Evolutionary conservation across 2,797 vertebrate species (phyloP), one percentile per base, ranked within the genome.

Genomic region (Miopithecus talapoin): DNA sequence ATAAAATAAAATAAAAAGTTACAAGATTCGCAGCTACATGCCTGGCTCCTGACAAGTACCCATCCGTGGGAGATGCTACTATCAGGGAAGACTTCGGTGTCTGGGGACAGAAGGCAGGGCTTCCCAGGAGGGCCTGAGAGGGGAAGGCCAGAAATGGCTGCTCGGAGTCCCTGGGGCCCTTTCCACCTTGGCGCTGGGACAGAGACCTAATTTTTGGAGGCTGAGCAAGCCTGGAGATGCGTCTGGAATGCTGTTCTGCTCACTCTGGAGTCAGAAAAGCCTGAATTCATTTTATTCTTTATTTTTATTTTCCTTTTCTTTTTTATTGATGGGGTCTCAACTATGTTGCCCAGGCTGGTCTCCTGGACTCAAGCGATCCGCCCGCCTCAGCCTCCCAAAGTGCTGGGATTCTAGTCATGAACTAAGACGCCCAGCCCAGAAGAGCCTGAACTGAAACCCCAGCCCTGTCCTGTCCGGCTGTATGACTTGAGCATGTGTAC

Each of bases 11-110:
- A 64, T 64, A 68, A 41, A 57, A 78, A 21, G 26, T 36, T 22
- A 11, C 19, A 43, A 70, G 68, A 75, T 76, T 76, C n/a, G n/a
- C 4, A 72, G 83, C 57, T 55, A 74, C 39, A 55, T 2, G 41
- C 24, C 53, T 55, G 64, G 24, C 87, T 75, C 48, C 89, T 41
- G 50, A 46, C 21, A 36, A 70, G 61, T 1, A 16, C 21, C 41
- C n/a, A 50, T 79, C 11, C 0, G 4, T 30, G 26, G 85, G 57
- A 61, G 59, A 41, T 28, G 41, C 46, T 68, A 76, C 22, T 36
- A 33, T 75, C 55, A 41, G 64, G 46, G 78, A 48, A 75, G 96
- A 39, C 72, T 90, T 92, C 76, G 41, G 61, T 84, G n/a, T 19
- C 28, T 50, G 33, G 59, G 59, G n/a, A 39, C 1, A 13, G 64